Percentiles rank a stretch among this genome's conserved stretches.
Conservation (phyloP, 2,888 invertebrate species). For the Brachyptera risi region DNA sequence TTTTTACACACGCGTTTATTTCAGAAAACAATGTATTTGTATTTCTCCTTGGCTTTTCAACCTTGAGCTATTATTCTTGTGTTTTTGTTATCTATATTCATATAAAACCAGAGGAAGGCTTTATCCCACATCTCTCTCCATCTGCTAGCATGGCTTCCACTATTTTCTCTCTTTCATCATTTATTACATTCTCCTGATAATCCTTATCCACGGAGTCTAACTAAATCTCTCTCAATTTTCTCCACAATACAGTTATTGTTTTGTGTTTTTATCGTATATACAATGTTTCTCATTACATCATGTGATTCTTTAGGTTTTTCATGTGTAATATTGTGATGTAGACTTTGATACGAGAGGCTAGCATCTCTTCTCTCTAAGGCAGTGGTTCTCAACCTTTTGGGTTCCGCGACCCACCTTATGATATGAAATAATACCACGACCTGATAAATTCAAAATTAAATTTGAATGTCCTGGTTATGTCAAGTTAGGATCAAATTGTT, state of each 20-base stretch:
- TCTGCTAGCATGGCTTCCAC: background rate
- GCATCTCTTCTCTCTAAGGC: background rate
- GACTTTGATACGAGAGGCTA: background rate
- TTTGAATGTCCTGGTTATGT: too few relatives aligned
- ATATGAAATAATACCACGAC: too few relatives aligned
- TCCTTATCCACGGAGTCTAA: slow-evolving; percentile 3
- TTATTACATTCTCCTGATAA: slow-evolving; percentile 9
- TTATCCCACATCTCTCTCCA: slow-evolving; percentile 7
- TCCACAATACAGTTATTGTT: slow-evolving; percentile 13
- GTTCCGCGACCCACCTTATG: too few relatives aligned
- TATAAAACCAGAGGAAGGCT: slow-evolving; percentile 10
- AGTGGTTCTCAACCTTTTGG: too few relatives aligned
- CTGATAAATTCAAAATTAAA: too few relatives aligned
- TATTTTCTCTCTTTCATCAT: slow-evolving; percentile 15
- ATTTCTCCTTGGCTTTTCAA: slow-evolving; percentile 13
- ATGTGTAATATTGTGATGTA: too few relatives aligned
- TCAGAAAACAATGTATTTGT: slow-evolving; percentile 17
- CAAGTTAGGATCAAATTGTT: too few relatives aligned
- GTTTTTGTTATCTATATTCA: slow-evolving; percentile 19
- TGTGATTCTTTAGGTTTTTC: background rate
- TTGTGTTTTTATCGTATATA: slow-evolving; percentile 6
- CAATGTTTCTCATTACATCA: background rate
- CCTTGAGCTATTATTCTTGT: slow-evolving; percentile 10
- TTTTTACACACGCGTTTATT: slow-evolving; percentile 22
- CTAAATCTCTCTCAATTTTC: slow-evolving; percentile 4